Evolutionary conservation across 2,113 vertebrate genomes (phyloP).

Genomic region (Varanus salvator): DNA sequence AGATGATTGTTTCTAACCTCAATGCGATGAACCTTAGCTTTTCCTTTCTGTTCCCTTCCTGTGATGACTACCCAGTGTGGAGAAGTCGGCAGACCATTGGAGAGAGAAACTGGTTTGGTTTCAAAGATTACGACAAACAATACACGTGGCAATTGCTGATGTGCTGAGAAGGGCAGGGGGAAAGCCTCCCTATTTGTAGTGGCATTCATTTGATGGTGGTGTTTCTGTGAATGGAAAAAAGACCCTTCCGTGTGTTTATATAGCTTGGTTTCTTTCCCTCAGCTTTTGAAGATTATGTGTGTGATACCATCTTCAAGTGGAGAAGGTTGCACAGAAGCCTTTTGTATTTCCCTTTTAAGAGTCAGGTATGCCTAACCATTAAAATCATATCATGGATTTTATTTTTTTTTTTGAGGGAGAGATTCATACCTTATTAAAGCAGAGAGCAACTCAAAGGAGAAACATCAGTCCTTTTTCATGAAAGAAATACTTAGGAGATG

Average conservation of each 20-base stretch:
- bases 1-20: not conserved
- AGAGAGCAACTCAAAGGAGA: constrained; percentile 55
- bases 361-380: constrained; percentile 61
- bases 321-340: constrained; percentile 50
- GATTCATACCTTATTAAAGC: constrained; percentile 49
- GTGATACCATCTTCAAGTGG: constrained; percentile 59
- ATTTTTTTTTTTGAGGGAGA: not conserved
- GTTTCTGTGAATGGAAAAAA: constrained; percentile 32
- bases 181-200: constrained; percentile 6
- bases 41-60: not conserved
- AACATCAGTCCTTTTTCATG: constrained; percentile 51
- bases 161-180: not conserved
- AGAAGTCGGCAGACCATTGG: not conserved
- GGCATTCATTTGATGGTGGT: constrained; percentile 35
- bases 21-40: too few relatives aligned
- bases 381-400: constrained; percentile 14
- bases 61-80: not conserved
- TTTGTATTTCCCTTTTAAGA: constrained; percentile 58
- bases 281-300: constrained; percentile 56
- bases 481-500: constrained; percentile 57
- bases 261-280: not conserved
- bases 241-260: constrained; percentile 55
- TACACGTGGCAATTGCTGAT: not conserved
- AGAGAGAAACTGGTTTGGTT: not conserved
- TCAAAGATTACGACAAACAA: not conserved